Evolutionary conservation across 2,888 invertebrate species (phyloP), one percentile per base, ranked within the genome.

Genomic region (Aplocera efformata): DNA sequence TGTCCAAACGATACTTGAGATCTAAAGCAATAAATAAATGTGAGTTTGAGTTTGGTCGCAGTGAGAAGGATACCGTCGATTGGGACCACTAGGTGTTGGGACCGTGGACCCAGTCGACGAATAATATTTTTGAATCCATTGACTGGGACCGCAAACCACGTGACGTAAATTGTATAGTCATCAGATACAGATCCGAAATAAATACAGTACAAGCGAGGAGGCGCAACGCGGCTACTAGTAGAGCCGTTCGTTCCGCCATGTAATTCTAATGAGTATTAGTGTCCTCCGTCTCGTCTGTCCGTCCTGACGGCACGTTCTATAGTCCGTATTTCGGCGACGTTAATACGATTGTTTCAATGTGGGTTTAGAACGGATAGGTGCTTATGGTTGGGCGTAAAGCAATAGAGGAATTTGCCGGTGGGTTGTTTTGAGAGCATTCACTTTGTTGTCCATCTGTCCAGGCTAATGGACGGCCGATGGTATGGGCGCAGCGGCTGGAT

Each of bases 261-360:
- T 85, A 84, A 86, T 83, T 86, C 84, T 86, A 86, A 86, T 86
- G 86, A 86, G 85, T 82, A 85, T 85, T 85, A 85, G 79, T 75
- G 78, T 77, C 77, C 73, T 75, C 66, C 74, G 70, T 78, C 77
- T 67, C 61, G 65, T 50, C 52, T 55, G 63, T 63, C 66, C 67
- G 61, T 61, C 60, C 60, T 58, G 59, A 53, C 56, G 60, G 53
- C 57, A 58, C 57, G 58, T 62, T 63, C 58, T 60, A 58, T 56
- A 59, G 56, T 54, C 63, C 60, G 63, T 60, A 60, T 71, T 69
- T 69, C 58, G 60, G 59, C 51, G 56, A 57, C 57, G 58, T 53
- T 67, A 67, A 65, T 62, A 66, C 63, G 63, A 68, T 70, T 68
- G 58, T 61, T 63, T 55, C 50, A 50, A 52, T 54, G 54, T 54